Evolutionary conservation across 1,140 invertebrate species (phyloP).

Genomic region (Dreissena polymorpha): DNA sequence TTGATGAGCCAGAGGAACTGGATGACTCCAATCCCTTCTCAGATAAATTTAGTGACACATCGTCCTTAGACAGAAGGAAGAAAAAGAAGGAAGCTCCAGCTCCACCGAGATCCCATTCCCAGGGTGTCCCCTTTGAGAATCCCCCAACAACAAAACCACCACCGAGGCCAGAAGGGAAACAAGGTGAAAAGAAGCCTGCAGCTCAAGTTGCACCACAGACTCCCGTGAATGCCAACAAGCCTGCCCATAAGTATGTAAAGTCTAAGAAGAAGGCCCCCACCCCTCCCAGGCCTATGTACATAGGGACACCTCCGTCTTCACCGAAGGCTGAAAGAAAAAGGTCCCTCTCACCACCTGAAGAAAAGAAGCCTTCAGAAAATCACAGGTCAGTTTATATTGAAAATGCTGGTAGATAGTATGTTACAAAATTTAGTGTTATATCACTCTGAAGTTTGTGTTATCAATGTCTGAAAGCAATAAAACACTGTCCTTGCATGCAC

Average conservation of each 20-base stretch:
- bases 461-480: too few species aligned
- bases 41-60: slow-evolving; percentile 21
- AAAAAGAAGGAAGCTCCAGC: slow-evolving; percentile 41
- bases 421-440: too few species aligned
- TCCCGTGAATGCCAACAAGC: slow-evolving; percentile 12
- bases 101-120: slow-evolving; percentile 28
- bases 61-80: slow-evolving; percentile 29
- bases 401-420: too few species aligned
- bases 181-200: slow-evolving; percentile 7
- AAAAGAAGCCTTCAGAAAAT: neutral
- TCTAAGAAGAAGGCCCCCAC: slow-evolving; percentile 54
- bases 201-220: neutral
- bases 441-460: too few species aligned
- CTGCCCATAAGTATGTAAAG: slow-evolving; percentile 33
- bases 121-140: slow-evolving; percentile 14
- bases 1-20: slow-evolving; percentile 57
- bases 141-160: neutral
- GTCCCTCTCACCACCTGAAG: slow-evolving; percentile 70
- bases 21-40: slow-evolving; percentile 52
- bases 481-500: too few species aligned
- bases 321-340: slow-evolving; percentile 67
- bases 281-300: slow-evolving; percentile 65
- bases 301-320: slow-evolving; percentile 69
- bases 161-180: neutral
- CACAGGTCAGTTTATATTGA: too few species aligned